Percentiles rank a stretch among this genome's conserved stretches.
Conservation (phyloP, 2,113 vertebrate genomes). For the Alectura lathami region DNA sequence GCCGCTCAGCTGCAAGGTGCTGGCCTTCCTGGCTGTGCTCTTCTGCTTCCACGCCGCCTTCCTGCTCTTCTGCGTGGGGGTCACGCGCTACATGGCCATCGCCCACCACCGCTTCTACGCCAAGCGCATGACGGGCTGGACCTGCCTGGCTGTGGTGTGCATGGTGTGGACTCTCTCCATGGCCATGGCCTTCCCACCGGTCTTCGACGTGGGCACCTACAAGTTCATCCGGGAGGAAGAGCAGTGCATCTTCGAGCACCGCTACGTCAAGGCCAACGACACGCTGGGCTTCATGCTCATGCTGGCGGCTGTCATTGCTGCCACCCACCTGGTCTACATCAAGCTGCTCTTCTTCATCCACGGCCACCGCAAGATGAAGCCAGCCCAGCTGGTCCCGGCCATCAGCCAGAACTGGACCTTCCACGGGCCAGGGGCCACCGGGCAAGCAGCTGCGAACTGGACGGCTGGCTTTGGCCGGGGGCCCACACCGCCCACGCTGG, state of each 20-base stretch:
- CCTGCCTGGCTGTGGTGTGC: conserved; percentile 90
- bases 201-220: conserved; percentile 93
- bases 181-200: conserved; percentile 94
- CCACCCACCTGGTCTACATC: conserved; percentile 92
- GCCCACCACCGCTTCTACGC: conserved; percentile 96
- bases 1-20: conserved; percentile 88
- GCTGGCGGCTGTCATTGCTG: conserved; percentile 88
- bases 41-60: conserved; percentile 97
- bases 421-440: conserved; percentile 93
- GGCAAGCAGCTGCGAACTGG: conserved; percentile 96
- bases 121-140: conserved; percentile 93
- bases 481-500: conserved; percentile 92
- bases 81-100: conserved; percentile 96
- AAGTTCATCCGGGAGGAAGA: conserved; percentile 91
- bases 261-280: conserved; percentile 92
- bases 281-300: conserved; percentile 95
- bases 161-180: conserved; percentile 94
- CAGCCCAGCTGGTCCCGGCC: conserved; percentile 92
- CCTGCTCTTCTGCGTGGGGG: conserved; percentile 92
- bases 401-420: conserved; percentile 99
- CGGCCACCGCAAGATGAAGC: conserved; percentile 96
- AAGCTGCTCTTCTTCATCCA: conserved; percentile 96
- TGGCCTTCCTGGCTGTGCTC: conserved; percentile 92
- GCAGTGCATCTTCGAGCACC: conserved; percentile 95
- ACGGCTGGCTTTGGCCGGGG: conserved; percentile 95